Conservation (phyloP, 2,888 invertebrate species). For the Apeira syringaria region DNA sequence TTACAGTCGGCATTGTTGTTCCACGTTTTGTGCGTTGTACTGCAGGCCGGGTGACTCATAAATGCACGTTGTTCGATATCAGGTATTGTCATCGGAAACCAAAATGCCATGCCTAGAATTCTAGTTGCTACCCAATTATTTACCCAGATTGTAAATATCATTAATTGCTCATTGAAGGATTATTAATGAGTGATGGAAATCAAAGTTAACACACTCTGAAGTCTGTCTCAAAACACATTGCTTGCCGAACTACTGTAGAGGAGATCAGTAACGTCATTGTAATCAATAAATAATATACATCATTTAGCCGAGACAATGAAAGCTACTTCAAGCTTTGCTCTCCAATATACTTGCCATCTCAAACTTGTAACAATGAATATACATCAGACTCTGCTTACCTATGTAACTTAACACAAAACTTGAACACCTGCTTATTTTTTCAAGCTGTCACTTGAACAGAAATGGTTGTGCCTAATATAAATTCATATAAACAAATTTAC, state of each 20-base stretch:
- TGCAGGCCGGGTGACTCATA: slow-evolving; percentile 54
- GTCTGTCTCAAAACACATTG: too few species aligned
- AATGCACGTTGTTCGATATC: slow-evolving; percentile 32
- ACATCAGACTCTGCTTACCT: background rate
- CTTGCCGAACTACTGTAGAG: too few species aligned
- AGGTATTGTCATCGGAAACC: slow-evolving; percentile 33
- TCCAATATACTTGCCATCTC: too few species aligned
- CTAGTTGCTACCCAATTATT: slow-evolving; percentile 11
- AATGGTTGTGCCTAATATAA: slow-evolving; percentile 26
- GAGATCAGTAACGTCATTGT: too few species aligned
- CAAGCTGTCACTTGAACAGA: slow-evolving; percentile 12
- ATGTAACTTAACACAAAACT: slow-evolving; percentile 2
- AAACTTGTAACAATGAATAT: background rate
- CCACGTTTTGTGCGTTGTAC: slow-evolving; percentile 40
- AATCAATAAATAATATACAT: too few species aligned
- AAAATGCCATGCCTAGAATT: slow-evolving; percentile 28
- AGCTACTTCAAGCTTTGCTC: too few species aligned
- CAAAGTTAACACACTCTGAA: too few species aligned
- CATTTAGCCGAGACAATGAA: too few species aligned
- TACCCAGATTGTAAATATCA: too few species aligned
- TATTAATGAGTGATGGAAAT: too few species aligned
- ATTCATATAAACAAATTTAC: slow-evolving; percentile 42
- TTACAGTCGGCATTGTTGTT: slow-evolving; percentile 57
- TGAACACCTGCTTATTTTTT: slow-evolving; percentile 21
- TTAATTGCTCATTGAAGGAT: too few species aligned